Percentiles rank a stretch among this genome's conserved stretches.
Conservation (phyloP, 2,797 vertebrate genomes). For the Scleropages formosus region DNA sequence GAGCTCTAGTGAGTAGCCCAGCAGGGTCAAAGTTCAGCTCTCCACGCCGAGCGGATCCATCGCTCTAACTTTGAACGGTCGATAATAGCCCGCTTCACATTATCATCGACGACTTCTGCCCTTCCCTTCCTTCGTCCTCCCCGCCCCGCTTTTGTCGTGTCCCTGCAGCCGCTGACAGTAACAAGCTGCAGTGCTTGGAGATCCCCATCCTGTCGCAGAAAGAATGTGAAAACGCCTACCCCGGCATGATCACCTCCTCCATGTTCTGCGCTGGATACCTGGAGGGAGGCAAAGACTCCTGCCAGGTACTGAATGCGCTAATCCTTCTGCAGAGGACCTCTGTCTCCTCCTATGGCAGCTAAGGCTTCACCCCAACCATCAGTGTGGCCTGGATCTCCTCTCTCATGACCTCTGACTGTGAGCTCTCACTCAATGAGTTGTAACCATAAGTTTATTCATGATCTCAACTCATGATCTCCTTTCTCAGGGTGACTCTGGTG, state of each 20-base stretch:
- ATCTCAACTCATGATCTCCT: neutral
- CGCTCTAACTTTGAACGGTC: neutral
- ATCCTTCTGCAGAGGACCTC: neutral
- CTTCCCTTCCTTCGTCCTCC: neutral
- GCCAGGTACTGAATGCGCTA: conserved; percentile 49
- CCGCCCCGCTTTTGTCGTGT: neutral
- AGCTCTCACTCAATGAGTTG: neutral
- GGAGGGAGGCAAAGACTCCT: conserved; percentile 66
- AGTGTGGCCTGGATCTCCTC: neutral
- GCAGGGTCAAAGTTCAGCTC: neutral
- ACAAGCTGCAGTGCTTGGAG: conserved; percentile 62
- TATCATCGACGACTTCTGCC: neutral
- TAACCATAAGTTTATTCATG: neutral
- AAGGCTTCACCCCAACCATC: neutral
- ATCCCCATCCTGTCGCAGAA: conserved; percentile 55
- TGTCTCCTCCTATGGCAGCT: neutral
- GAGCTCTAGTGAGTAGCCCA: conserved; percentile 57
- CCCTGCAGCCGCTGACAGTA: conserved; percentile 38
- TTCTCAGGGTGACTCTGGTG: conserved; percentile 25
- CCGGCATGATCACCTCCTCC: conserved; percentile 56
- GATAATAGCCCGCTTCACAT: neutral
- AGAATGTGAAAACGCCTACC: conserved; percentile 55
- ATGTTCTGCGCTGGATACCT: conserved; percentile 66
- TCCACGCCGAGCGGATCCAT: neutral
- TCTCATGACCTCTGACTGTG: neutral